Evolutionary conservation across 2,113 vertebrate species (phyloP), one percentile per base, ranked within the genome.

Genomic region (Castor canadensis): DNA sequence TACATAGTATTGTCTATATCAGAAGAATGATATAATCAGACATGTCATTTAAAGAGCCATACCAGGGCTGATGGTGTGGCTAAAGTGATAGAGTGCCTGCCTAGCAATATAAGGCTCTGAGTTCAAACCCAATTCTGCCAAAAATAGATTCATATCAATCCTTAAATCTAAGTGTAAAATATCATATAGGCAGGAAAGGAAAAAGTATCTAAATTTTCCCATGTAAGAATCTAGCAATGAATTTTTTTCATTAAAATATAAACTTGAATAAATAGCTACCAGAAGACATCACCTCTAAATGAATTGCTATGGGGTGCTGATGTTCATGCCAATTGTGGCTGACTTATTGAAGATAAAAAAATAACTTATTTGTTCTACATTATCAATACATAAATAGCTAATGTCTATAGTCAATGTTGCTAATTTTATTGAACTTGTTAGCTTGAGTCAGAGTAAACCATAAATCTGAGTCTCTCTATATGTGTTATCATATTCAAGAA

Each of bases 21-120:
- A 52, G 6, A 77, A 76, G 60, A 95, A 86, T 92, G 77, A 87
- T 52, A 49, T 83, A 96, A 93, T 93, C 69, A 84, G 58, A 94
- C 60, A 66, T 95, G 73, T 76, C 83, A 62, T 58, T 97, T 88
- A 90, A 80, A 72, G 79, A 82, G 73, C 24, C 22, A n/a, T 79
- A 89, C 76, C 13, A 83, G n/a, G n/a, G n/a, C n/a, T n/a, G n/a
- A n/a, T n/a, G n/a, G n/a, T n/a, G n/a, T n/a, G n/a, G n/a, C n/a
- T n/a, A n/a, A n/a, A n/a, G n/a, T n/a, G n/a, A n/a, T n/a, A n/a
- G n/a, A n/a, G n/a, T n/a, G n/a, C n/a, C n/a, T n/a, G n/a, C n/a
- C n/a, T n/a, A n/a, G n/a, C n/a, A n/a, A n/a, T n/a, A n/a, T n/a
- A n/a, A n/a, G n/a, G n/a, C n/a, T n/a, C n/a, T n/a, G n/a, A n/a